Evolutionary conservation across 23 tunicate species (phyloP), one percentile per base, ranked within the genome.

Genomic region (Ascidia mentula): DNA sequence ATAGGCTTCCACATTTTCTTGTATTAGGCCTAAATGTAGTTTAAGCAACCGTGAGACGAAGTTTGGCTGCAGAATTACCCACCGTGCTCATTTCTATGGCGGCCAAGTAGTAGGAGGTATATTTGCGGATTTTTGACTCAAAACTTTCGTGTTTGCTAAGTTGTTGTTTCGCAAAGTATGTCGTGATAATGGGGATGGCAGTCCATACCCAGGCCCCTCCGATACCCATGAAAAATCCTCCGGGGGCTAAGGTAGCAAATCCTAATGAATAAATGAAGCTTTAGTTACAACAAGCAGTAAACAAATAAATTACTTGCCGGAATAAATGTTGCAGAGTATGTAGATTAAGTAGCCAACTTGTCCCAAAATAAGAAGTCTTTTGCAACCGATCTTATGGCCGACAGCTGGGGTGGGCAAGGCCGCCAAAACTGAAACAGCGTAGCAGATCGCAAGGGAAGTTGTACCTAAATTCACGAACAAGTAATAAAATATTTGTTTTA

Each of bases 161-260:
- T 53, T 53, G 65, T 28, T 53, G 65, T 53, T 53, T 9, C 2
- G 81, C 81, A 53, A 77, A 77, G 69, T 77, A 45, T n/a, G 32
- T 18, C 24, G 8, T 7, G 36, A 77, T 45, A 32, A 77, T 32
- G 18, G 69, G 37, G 38, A 77, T 26, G 36, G 38, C 46, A 31
- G 81, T 31, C 81, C 81, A 77, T 12, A 53, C 32, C 69, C 35
- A 40, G n/a, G 81, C 81, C 34, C 46, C 81, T 20, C 81, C 81
- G 26, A 45, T 31, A 33, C 81, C 81, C 18, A 77, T 26, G 28
- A 77, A 31, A 18, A 53, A 34, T 7, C 65, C 81, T 22, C 69
- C 81, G 5, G 81, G 81, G 15, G 46, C 60, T 13, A 77, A 69
- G 13, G 81, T 77, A 36, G 13, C 13, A 28, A 5, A 53, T 9